Conservation (phyloP, 2,888 invertebrate genomes). For the Erannis defoliaria region DNA sequence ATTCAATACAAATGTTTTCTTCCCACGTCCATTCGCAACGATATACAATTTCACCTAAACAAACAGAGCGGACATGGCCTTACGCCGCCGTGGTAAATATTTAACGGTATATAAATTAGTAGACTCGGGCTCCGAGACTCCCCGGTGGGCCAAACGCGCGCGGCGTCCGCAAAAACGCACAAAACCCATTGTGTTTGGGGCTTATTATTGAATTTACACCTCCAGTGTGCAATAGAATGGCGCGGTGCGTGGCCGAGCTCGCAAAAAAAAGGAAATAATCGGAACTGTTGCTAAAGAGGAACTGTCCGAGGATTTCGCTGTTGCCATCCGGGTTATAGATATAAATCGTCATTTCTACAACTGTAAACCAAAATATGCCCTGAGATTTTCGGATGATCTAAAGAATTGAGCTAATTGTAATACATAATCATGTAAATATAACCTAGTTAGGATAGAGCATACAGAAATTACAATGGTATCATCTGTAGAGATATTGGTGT, state of each 20-base stretch:
- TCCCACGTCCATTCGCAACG: conserved; percentile 71
- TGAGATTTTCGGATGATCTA: neutral
- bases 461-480: too few species aligned
- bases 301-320: conserved; percentile 40
- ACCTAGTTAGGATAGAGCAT: too few species aligned
- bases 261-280: conserved; percentile 56
- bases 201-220: conserved; percentile 78
- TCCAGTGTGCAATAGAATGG: conserved; percentile 55
- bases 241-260: conserved; percentile 49
- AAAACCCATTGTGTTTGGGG: conserved; percentile 61
- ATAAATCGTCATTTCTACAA: neutral
- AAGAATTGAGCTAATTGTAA: neutral
- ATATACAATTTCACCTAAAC: conserved; percentile 76
- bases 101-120: conserved; percentile 73
- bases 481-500: too few species aligned
- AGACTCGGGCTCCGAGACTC: conserved; percentile 46
- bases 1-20: conserved; percentile 60
- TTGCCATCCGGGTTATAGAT: conserved; percentile 34
- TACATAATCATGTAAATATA: neutral
- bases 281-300: conserved; percentile 45
- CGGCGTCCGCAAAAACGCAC: conserved; percentile 26
- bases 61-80: conserved; percentile 68
- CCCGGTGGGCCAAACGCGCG: conserved; percentile 59
- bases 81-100: conserved; percentile 64
- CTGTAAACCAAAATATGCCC: neutral